A percentile compares a stretch with the other conserved stretches of the same genome.
These are phyloP conservation scores for Pogonomyrmex barbatus DNA, from an alignment of 1,140 invertebrate species.

Conservation along the genomic window DNA sequence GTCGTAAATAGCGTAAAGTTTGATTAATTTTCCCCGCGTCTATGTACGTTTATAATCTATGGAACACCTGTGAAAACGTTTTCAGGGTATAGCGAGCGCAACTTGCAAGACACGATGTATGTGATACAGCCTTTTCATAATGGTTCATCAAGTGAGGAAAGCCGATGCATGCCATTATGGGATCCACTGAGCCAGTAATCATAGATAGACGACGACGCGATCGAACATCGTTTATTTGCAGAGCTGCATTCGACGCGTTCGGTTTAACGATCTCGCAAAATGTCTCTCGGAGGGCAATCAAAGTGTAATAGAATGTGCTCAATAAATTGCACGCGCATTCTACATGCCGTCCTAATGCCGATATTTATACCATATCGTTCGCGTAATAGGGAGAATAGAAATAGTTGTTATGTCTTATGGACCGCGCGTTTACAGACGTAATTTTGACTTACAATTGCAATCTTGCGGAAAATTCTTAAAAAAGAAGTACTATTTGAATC, in stretches of 20 bases:
- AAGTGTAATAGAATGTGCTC: slow-evolving; percentile 68
- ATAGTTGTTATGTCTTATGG: neutral
- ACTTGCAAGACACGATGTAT: neutral
- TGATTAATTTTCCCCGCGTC: neutral
- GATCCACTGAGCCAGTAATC: slow-evolving; percentile 25
- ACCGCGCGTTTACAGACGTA: neutral
- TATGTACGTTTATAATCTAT: neutral
- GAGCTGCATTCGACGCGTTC: slow-evolving; percentile 63
- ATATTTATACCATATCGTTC: neutral
- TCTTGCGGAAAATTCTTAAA: neutral
- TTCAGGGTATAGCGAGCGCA: neutral
- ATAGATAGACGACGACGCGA: slow-evolving; percentile 44
- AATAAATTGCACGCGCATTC: slow-evolving; percentile 59
- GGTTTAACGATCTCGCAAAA: slow-evolving; percentile 70
- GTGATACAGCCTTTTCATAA: slow-evolving; percentile 9
- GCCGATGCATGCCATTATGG: slow-evolving; percentile 14
- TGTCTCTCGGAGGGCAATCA: slow-evolving; percentile 63
- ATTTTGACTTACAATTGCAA: slow-evolving; percentile 18
- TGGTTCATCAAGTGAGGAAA: slow-evolving; percentile 15
- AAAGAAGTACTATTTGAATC: neutral
- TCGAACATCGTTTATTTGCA: slow-evolving; percentile 68
- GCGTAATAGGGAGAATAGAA: slow-evolving; percentile 23
- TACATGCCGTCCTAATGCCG: neutral
- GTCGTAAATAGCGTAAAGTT: neutral
- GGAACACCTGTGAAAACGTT: neutral